Evolutionary conservation across 53 echinoderm and acorn worm genomes (phyloP).

Genomic region (Holothuria leucospilota): DNA sequence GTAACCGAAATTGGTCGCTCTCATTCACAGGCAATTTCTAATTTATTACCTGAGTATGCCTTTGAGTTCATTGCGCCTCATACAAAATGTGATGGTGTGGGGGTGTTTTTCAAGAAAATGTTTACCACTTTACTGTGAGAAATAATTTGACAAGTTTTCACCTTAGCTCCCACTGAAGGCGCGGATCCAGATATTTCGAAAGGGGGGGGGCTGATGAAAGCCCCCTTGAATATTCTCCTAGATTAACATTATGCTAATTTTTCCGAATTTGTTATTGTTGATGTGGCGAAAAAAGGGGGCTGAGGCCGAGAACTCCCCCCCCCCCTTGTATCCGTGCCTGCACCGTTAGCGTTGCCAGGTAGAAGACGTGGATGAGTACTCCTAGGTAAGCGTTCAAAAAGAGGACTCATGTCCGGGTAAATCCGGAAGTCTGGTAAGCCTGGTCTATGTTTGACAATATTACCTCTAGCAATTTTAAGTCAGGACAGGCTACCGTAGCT

Average conservation of each 20-base stretch:
- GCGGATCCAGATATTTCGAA: too few species aligned
- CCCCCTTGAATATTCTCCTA: too few species aligned
- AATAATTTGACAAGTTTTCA: neutral
- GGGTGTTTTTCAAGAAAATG: conserved; percentile 1
- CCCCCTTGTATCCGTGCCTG: too few species aligned
- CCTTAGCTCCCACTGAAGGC: too few species aligned
- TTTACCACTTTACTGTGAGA: neutral
- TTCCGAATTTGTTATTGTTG: too few species aligned
- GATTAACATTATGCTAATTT: too few species aligned
- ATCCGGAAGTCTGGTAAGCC: neutral
- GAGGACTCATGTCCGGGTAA: neutral
- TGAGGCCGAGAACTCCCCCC: too few species aligned
- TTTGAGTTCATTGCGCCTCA: neutral
- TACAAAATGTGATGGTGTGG: conserved; percentile 1
- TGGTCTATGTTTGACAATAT: neutral
- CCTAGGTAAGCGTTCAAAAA: neutral
- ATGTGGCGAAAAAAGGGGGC: too few species aligned
- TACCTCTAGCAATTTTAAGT: too few species aligned
- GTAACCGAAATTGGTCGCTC: neutral
- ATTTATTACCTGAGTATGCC: neutral
- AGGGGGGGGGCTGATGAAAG: too few species aligned
- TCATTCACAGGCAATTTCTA: neutral
- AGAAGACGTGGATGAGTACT: neutral
- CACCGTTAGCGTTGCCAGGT: neutral
- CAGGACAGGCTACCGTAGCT: too few species aligned